Percentiles rank a stretch among this genome's conserved stretches.
Conservation (phyloP, 2,888 invertebrate species). For the Ophion costatus region DNA sequence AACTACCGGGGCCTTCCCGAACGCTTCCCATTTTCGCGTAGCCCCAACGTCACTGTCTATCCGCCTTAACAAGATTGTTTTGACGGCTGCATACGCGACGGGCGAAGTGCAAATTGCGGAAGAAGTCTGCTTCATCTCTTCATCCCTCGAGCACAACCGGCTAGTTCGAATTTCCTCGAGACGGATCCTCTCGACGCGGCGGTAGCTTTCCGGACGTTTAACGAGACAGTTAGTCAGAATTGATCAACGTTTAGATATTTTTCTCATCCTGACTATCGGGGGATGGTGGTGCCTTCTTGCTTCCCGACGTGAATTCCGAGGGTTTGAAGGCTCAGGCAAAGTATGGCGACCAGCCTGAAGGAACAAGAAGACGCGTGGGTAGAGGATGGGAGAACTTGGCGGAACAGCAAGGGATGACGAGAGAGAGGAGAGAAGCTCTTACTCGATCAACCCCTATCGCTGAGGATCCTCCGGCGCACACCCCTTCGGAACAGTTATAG, state of each 20-base stretch:
- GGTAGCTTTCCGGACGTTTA: slow-evolving; percentile 75
- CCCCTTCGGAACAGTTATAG: slow-evolving; percentile 42
- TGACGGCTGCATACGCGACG: slow-evolving; percentile 28
- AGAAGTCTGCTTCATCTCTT: slow-evolving; percentile 28
- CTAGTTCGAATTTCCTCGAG: slow-evolving; percentile 2
- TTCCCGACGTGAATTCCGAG: slow-evolving; percentile 38
- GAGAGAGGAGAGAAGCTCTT: slow-evolving; percentile 27
- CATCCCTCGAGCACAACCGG: slow-evolving; percentile 49
- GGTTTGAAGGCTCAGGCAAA: slow-evolving; percentile 70
- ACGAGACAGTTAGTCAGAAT: slow-evolving; percentile 78
- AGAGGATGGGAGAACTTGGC: slow-evolving; percentile 78
- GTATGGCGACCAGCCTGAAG: slow-evolving; percentile 22
- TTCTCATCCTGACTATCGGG: slow-evolving; percentile 77
- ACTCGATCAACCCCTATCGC: slow-evolving; percentile 37
- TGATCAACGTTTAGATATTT: slow-evolving; percentile 83
- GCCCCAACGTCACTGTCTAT: slow-evolving; percentile 3
- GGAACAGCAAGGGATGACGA: slow-evolving; percentile 22
- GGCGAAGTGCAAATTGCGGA: slow-evolving; percentile 11
- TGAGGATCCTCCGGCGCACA: neutral
- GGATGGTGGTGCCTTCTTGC: slow-evolving; percentile 23
- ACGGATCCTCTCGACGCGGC: slow-evolving; percentile 37
- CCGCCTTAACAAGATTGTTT: slow-evolving; percentile 9
- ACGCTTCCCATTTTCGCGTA: neutral
- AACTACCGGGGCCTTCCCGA: neutral
- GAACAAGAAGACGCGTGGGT: slow-evolving; percentile 15